Conservation (phyloP, 2,888 invertebrate genomes). For the Hemicrepidius hirtus region DNA sequence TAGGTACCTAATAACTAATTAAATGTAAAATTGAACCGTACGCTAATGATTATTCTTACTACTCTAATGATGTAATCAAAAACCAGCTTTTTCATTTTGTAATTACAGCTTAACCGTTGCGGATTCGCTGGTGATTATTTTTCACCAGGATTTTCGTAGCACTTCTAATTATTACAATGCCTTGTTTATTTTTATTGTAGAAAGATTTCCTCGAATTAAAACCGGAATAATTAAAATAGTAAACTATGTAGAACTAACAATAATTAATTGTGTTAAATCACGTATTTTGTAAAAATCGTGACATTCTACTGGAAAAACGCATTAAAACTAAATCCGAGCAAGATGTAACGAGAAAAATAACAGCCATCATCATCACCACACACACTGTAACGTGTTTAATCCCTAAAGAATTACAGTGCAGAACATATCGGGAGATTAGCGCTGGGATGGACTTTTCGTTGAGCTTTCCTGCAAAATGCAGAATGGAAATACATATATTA, state of each 20-base stretch:
- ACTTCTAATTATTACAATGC: constrained; percentile 47
- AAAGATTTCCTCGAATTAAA: neutral
- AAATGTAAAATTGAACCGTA: constrained; percentile 38
- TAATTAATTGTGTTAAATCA: neutral
- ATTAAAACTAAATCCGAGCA: constrained; percentile 18
- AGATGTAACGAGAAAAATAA: constrained; percentile 1
- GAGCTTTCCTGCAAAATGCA: neutral
- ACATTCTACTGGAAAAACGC: neutral
- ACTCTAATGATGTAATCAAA: constrained; percentile 51
- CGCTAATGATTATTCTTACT: constrained; percentile 44
- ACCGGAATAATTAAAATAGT: neutral
- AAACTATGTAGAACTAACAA: neutral
- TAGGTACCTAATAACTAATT: constrained; percentile 38
- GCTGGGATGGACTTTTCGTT: neutral
- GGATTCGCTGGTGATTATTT: constrained; percentile 39
- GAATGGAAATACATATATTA: too few relatives aligned
- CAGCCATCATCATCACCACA: neutral
- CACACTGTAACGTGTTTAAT: constrained; percentile 5
- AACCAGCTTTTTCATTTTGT: constrained; percentile 40
- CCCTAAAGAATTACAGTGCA: constrained; percentile 13
- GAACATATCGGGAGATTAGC: constrained; percentile 16
- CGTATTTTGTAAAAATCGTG: neutral
- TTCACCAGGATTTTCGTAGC: constrained; percentile 11
- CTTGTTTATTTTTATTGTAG: constrained; percentile 22
- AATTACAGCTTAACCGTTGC: constrained; percentile 40